Evolutionary conservation across 2,113 vertebrate genomes (phyloP), one percentile per base, ranked within the genome.

Genomic region (Scopus umbretta): DNA sequence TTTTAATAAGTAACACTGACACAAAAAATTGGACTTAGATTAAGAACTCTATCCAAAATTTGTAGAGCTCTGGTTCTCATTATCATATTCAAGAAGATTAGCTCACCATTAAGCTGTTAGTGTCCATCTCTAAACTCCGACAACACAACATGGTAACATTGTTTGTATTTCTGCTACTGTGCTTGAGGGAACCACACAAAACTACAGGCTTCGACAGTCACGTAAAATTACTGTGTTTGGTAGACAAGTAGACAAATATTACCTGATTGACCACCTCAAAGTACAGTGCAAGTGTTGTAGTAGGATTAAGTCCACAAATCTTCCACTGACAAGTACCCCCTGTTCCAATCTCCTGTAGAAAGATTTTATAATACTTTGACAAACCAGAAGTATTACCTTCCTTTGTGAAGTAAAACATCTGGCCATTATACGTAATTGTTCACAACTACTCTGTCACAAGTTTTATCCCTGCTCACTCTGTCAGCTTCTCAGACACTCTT

Each of bases 241-340:
- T 5, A 82, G 30, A 66, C 21, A 49, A 75, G 42, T 5, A 75
- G 12, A 71, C 32, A 86, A 88, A 36, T 53, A 82, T 96, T 98
- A 99, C 99, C 99, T 99, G 99, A 97, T 99, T 99, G 74, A 99
- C 99, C 56, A 99, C 99, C 86, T 99, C 99, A 81, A 99, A 99
- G 97, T 99, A 99, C 42, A 99, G 96, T 14, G 99, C 99, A 92
- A 99, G 97, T 1, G 99, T 99, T 95, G 99, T 99, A 96, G 96
- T 98, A 30, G 98, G 98, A 95, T 99, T 99, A 95, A 99, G 98
- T 83, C 99, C 99, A 89, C 99, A 99, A 94, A 99, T 99, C 98
- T 99, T 99, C 99, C 99, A 99, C 56, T 99, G 99, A 91, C 98
- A 99, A 19, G 99, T 99, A 65, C 99, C 99, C 61, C 99, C 99